Evolutionary conservation across 2,888 invertebrate genomes (phyloP).

Genomic region (Apantesis nais): DNA sequence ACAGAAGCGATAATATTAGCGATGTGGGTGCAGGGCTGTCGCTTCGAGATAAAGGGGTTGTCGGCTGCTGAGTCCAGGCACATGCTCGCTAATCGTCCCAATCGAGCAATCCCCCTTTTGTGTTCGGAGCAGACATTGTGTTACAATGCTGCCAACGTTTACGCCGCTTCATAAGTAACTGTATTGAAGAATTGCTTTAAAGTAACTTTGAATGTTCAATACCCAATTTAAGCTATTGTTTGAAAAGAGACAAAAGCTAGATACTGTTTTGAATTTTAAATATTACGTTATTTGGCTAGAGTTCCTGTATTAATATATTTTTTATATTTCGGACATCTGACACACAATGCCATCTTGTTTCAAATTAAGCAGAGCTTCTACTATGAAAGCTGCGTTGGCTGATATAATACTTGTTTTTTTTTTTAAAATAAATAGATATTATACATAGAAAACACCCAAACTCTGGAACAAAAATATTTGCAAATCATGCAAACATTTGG

Average conservation of each 20-base stretch:
- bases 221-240: constrained; percentile 13
- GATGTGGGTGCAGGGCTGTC: constrained; percentile 52
- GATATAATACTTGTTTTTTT: too few relatives aligned
- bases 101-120: constrained; percentile 52
- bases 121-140: constrained; percentile 56
- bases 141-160: constrained; percentile 39
- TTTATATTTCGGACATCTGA: too few relatives aligned
- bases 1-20: constrained; percentile 62
- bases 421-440: too few relatives aligned
- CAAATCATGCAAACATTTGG: too few relatives aligned
- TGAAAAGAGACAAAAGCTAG: neutral
- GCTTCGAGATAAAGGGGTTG: constrained; percentile 70
- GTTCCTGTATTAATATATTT: neutral
- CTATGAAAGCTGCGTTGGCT: too few relatives aligned
- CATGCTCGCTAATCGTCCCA: constrained; percentile 58
- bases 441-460: too few relatives aligned
- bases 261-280: neutral
- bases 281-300: neutral
- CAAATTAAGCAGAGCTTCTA: too few relatives aligned
- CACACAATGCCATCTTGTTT: too few relatives aligned
- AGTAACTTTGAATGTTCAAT: constrained; percentile 12
- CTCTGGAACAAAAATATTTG: too few relatives aligned
- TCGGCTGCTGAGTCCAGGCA: constrained; percentile 56
- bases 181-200: constrained; percentile 26
- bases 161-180: constrained; percentile 23